Conservation (phyloP, 2,113 vertebrate genomes). For the Catharus fuscescens region DNA sequence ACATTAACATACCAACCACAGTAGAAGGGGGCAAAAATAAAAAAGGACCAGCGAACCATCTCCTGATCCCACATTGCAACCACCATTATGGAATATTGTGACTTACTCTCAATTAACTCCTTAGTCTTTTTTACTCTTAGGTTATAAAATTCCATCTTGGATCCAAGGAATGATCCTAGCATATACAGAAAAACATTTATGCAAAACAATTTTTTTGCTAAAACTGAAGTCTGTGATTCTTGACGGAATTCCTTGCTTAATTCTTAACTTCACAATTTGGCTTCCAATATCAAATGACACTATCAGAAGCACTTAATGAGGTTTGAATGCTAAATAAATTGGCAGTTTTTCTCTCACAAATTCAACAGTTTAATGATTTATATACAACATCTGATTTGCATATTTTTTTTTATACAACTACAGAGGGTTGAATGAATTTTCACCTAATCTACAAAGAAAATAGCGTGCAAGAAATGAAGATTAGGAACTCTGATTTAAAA, state of each 20-base stretch:
- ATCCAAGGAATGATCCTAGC: background rate
- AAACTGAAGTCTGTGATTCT: background rate
- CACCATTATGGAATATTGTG: background rate
- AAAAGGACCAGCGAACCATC: background rate
- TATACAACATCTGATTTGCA: background rate
- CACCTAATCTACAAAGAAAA: background rate
- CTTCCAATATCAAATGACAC: background rate
- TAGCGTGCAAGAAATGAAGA: background rate
- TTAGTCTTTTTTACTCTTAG: background rate
- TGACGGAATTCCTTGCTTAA: background rate
- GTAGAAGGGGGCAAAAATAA: accelerated
- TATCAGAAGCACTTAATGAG: background rate
- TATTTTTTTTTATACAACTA: background rate
- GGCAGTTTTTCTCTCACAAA: background rate
- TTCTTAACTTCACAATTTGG: background rate
- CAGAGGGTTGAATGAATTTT: background rate
- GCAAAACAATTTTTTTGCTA: background rate
- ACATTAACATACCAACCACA: background rate
- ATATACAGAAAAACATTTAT: background rate
- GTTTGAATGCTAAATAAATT: background rate
- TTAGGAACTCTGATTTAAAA: background rate
- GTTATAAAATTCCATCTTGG: background rate
- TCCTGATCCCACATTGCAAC: background rate
- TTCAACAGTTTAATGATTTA: background rate
- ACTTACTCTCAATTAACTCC: background rate